These are phyloP conservation scores for Folsomia manolachei DNA, from an alignment of 2,888 invertebrate species.

Conservation along the genomic window DNA sequence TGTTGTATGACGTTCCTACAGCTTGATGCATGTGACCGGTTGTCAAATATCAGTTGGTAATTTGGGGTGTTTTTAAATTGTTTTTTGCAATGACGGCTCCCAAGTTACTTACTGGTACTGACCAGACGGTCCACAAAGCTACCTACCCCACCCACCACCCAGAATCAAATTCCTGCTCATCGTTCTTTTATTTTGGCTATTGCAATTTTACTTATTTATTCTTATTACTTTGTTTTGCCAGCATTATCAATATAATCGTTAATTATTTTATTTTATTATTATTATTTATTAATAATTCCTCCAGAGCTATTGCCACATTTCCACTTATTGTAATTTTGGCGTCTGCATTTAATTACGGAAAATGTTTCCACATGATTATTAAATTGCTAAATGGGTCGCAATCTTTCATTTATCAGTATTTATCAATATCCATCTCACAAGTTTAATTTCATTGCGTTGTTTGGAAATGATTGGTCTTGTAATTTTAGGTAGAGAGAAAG, in stretches of 20 bases:
- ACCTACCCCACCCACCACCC: too few relatives aligned
- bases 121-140: slow-evolving; percentile 53
- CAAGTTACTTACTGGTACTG: slow-evolving; percentile 87
- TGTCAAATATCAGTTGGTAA: slow-evolving; percentile 99
- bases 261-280: background rate
- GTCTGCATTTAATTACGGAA: background rate
- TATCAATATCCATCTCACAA: background rate
- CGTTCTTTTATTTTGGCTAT: background rate
- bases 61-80: slow-evolving; percentile 66
- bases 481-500: background rate
- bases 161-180: background rate
- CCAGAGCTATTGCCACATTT: background rate
- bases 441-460: background rate
- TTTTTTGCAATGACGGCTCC: slow-evolving; percentile 58
- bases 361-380: background rate
- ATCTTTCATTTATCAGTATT: background rate
- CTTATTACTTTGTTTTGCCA: background rate
- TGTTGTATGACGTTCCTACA: slow-evolving; percentile 15
- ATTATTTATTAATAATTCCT: background rate
- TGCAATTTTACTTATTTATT: too few relatives aligned
- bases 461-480: background rate
- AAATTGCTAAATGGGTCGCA: background rate
- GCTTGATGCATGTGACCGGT: slow-evolving; percentile 52
- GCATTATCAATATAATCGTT: background rate
- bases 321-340: too few relatives aligned